Base-by-base conservation (phyloP, 2,797 vertebrate species). In the Gobio occitaniae region DNA sequence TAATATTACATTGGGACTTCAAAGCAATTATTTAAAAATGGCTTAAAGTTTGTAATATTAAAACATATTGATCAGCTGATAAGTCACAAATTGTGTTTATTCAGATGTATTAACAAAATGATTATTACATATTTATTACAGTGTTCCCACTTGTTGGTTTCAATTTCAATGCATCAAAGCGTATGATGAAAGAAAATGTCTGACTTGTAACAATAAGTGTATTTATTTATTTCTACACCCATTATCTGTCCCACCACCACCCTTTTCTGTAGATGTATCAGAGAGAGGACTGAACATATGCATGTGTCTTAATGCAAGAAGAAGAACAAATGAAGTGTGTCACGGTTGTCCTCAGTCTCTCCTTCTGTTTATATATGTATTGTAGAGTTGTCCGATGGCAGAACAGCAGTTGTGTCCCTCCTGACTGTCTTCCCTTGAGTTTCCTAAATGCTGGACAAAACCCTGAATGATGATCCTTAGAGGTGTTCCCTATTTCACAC, bases 401-500 rank as follows among this genome's bases (percentile, higher is more conserved):
- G 32, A 78, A 44, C 75, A 29, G 25, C 50, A 17, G 15, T 63
- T 63, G 12, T 25, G 2, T 3, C 12, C 2, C 5, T 29, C 61
- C 61, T 17, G 19, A 77, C 12, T 13, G 1, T 19, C 41, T 19
- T 78, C 44, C 41, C 29, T 83, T 25, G 44, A 52, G 81, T 6
- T 47, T 36, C 41, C 56, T 32, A 29, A 63, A 36, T 47, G 29
- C n/a, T 2, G 16, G 16, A 32, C 77, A 41, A 2, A 13, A 63
- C 69, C 32, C 36, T 68, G 68, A 56, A 79, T 47, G 29, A 52
- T 3, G 21, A 38, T 76, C 50, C 19, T 7, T 25, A 74, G 54
- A 70, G 44, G 44, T 75, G 82, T 69, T 65, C 56, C 44, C 1
- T 2, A 11, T 78, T 82, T 78, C 47, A 56, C 19, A 87, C 86